Conservation (phyloP, 2,797 vertebrate genomes). For the Poeciliopsis gracilis region DNA sequence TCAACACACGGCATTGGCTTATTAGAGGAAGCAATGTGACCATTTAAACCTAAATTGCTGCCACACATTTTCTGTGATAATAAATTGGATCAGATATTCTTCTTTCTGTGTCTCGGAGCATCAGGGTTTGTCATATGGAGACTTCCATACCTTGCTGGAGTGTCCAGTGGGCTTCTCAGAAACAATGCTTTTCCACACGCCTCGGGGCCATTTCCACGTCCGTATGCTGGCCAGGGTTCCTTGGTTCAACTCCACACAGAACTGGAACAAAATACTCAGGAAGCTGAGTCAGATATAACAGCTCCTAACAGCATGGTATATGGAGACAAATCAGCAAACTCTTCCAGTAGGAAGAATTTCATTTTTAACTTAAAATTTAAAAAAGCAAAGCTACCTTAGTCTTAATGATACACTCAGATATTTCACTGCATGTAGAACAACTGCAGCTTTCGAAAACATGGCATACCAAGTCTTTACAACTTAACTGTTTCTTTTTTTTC, state of each 20-base stretch:
- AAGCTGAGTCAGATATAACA: not conserved
- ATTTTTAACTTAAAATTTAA: not conserved
- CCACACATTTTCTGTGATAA: not conserved
- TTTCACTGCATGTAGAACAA: not conserved
- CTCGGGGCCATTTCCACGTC: slow-evolving; percentile 88
- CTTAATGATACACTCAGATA: not conserved
- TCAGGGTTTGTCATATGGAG: not conserved
- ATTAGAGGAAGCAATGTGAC: not conserved
- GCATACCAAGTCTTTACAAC: not conserved
- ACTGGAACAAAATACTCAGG: slow-evolving; percentile 78
- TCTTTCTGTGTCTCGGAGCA: not conserved
- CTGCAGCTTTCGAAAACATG: not conserved
- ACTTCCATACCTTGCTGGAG: slow-evolving; percentile 80
- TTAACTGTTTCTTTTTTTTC: not conserved
- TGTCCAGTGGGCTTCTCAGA: slow-evolving; percentile 85
- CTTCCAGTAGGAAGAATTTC: not conserved
- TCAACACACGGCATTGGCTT: not conserved
- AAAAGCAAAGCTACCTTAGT: not conserved
- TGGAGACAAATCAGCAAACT: not conserved
- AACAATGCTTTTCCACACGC: slow-evolving; percentile 87
- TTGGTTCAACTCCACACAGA: slow-evolving; percentile 93
- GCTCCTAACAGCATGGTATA: not conserved
- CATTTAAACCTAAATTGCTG: not conserved
- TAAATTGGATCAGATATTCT: not conserved
- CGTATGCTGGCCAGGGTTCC: slow-evolving; percentile 87